Base-by-base conservation (phyloP, 2,888 invertebrate genomes). In the Microctonus brassicae region DNA sequence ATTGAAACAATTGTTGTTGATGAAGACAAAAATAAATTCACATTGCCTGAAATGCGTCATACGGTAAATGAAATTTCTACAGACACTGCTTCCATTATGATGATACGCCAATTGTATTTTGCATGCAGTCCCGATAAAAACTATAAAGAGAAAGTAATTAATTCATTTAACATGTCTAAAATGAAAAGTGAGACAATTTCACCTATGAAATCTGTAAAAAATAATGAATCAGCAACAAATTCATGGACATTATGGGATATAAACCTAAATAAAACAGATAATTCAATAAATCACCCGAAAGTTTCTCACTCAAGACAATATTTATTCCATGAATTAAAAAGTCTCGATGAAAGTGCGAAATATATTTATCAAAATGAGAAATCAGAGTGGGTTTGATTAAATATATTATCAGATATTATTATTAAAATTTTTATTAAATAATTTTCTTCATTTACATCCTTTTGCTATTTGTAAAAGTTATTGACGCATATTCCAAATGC, bases 321-420 rank as follows among this genome's bases (percentile, higher is more conserved):
- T 47, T 20, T 47, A 17, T 47, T 6, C 1, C 47, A 47, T 47
- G 34, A 34, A 60, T 34, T 33, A 4, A 34, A 29, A 34, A 60
- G 20, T 71, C 60, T 47, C 47, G 17, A 73, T n/a, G 69, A 78
- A 52, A 73, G 67, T 58, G 67, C 76, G 29, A 58, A 76, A 36
- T 78, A 75, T 73, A 75, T 77, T 34, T 76, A 76, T 66, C 74
- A 73, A 52, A 80, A 80, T 47, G 17, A 47, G 20, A 47, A 20
- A 47, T 47, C 17, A 17, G 7, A 47, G 83, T 82, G 77, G 47
- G 82, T 82, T 75, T 17, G 1, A 47, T 1, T 17, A 20, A 47
- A 17, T 17, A 6, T 17, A n/a, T 47, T 47, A 5, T 1, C 20
- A 17, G 17, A 17, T 17, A 13, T 39, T 13, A 65, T 70, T 17